Evolutionary conservation across 2,888 invertebrate species (phyloP).

Genomic region (Nomada ferruginata): DNA sequence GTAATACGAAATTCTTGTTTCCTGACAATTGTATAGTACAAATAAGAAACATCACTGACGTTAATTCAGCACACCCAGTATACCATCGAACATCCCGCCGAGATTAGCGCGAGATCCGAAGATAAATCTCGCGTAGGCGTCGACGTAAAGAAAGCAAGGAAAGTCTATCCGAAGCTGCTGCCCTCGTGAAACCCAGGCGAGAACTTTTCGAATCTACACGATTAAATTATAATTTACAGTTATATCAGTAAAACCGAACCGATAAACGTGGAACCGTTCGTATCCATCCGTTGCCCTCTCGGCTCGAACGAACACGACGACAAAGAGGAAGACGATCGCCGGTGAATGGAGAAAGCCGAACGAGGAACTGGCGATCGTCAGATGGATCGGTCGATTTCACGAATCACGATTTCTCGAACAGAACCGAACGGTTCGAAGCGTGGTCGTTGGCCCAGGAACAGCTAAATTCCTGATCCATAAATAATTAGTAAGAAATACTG

Average conservation of each 20-base stretch:
- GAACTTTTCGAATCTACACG: constrained; percentile 28
- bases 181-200: constrained; percentile 12
- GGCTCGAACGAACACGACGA: constrained; percentile 5
- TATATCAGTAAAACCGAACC: constrained; percentile 51
- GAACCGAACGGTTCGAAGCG: background rate
- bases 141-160: constrained; percentile 21
- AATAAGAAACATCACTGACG: background rate
- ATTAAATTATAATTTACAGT: constrained; percentile 77
- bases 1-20: too few relatives aligned
- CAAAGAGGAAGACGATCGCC: constrained; percentile 21
- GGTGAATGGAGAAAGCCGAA: constrained; percentile 69
- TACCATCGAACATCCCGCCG: background rate
- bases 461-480: constrained; percentile 72
- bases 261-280: constrained; percentile 7
- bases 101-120: constrained; percentile 67
- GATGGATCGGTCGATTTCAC: constrained; percentile 64
- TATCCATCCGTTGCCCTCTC: constrained; percentile 10
- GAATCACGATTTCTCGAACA: constrained; percentile 66
- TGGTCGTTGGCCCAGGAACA: constrained; percentile 58
- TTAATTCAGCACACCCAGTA: constrained; percentile 6
- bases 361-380: constrained; percentile 45
- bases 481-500: accelerated
- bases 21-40: too few relatives aligned
- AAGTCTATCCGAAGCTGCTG: constrained; percentile 22
- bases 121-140: constrained; percentile 63